Evolutionary conservation across 92 coral and sea anemone genomes (phyloP).

Genomic region (Pocillopora meandrina): DNA sequence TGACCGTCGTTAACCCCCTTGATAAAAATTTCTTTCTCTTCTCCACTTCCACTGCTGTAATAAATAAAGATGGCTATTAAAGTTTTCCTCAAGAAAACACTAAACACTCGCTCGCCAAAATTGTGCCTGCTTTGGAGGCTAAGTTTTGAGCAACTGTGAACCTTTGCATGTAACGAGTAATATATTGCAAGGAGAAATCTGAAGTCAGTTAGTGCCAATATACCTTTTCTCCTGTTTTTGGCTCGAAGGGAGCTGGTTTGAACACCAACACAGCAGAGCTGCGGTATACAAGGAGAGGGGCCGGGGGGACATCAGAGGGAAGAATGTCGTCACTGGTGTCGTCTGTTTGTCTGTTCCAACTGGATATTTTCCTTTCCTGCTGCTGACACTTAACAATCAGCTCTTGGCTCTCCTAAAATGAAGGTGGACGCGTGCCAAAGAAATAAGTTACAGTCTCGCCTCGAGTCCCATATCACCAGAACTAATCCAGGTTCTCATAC

Average conservation of each 20-base stretch:
- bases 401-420: constrained; percentile 82
- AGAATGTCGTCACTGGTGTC: constrained; percentile 17
- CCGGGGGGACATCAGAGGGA: constrained; percentile 64
- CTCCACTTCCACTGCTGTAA: too few relatives aligned
- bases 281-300: constrained; percentile 85
- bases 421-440: neutral
- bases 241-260: constrained; percentile 82
- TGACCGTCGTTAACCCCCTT: too few relatives aligned
- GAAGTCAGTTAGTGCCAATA: neutral
- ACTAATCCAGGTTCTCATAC: too few relatives aligned
- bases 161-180: too few relatives aligned
- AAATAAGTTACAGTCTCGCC: neutral
- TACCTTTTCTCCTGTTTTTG: constrained; percentile 77
- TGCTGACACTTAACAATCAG: constrained; percentile 85
- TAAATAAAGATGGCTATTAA: too few relatives aligned
- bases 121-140: too few relatives aligned
- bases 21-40: too few relatives aligned
- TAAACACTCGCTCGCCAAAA: too few relatives aligned
- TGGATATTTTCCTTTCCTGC: constrained; percentile 71
- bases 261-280: constrained; percentile 81
- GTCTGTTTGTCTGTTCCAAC: constrained; percentile 58
- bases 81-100: too few relatives aligned
- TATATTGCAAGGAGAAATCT: neutral
- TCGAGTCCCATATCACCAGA: too few relatives aligned
- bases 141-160: too few relatives aligned